Evolutionary conservation across 2,888 invertebrate species (phyloP), one percentile per base, ranked within the genome.

Genomic region (Trichogramma dendrolimi): DNA sequence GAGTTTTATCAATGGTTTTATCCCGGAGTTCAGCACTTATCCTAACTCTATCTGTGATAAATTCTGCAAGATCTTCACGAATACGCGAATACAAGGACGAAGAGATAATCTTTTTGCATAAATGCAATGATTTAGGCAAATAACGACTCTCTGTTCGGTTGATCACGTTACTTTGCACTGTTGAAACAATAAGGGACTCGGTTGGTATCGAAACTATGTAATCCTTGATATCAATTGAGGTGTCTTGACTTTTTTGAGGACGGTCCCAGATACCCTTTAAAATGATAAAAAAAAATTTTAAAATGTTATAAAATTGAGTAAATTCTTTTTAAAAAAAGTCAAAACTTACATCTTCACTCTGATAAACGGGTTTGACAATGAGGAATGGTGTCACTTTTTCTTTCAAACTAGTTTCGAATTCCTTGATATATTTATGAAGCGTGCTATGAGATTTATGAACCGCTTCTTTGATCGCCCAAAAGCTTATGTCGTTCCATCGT

Each of bases 401-500:
- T 4, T 74, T 79, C 44, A 83, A 66, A 61, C 77, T 73, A 65
- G 85, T 87, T 81, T 92, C 90, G 80, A 89, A 97, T 72, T 94
- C 90, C 72, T 90, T 91, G 42, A 93, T 87, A 73, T 90, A 89
- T 76, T 94, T 95, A 74, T 92, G 91, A 7, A 97, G 81, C 14
- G 88, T 91, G 66, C 90, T 87, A 75, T 96, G 96, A 0, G 93
- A 90, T 73, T 92, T 94, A 48, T 91, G 89, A 0, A 95, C 88
- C 0, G 94, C 90, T 68, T 91, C 90, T 70, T 92, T 94, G 59
- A 98, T 88, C 42, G 95, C 89, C 87, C 94, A 96, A 76, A 96
- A 95, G 72, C 91, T 97, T 10, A 94, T 86, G 74, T 99, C 97
- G 72, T 90, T 92, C 92, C 97, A 99, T 47, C 93, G 86, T 56